These are phyloP conservation scores for Acrocephalus kingi DNA, from an alignment of 2,113 vertebrate genomes.

Conservation along the genomic window DNA sequence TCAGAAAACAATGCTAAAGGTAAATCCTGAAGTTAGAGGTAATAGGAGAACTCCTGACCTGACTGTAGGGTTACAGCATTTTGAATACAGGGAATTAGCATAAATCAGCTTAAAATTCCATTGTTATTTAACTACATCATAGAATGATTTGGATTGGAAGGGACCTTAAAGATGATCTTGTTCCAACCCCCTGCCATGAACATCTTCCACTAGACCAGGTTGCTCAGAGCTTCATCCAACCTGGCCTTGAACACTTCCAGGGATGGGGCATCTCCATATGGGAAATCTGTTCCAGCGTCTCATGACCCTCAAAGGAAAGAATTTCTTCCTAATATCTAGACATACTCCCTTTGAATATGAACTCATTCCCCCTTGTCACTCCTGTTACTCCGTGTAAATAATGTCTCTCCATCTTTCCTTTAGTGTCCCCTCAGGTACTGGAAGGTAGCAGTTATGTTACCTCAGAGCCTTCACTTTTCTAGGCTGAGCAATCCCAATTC, in stretches of 20 bases:
- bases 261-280: fast-evolving
- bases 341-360: not conserved
- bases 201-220: not conserved
- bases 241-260: not conserved
- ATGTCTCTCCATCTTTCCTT: not conserved
- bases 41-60: not conserved
- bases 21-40: not conserved
- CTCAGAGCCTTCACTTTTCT: not conserved
- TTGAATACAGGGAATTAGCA: not conserved
- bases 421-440: not conserved
- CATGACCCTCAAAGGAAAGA: not conserved
- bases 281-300: not conserved
- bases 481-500: not conserved
- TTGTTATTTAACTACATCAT: not conserved
- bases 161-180: not conserved
- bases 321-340: not conserved
- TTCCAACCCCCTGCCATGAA: not conserved
- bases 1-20: not conserved
- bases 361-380: not conserved
- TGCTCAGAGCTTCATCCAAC: not conserved
- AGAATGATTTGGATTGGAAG: not conserved
- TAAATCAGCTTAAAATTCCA: not conserved
- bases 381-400: not conserved
- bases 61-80: not conserved
- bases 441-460: not conserved